Evolutionary conservation across 2,113 vertebrate species (phyloP), one percentile per base, ranked within the genome.

Genomic region (Otis tarda): DNA sequence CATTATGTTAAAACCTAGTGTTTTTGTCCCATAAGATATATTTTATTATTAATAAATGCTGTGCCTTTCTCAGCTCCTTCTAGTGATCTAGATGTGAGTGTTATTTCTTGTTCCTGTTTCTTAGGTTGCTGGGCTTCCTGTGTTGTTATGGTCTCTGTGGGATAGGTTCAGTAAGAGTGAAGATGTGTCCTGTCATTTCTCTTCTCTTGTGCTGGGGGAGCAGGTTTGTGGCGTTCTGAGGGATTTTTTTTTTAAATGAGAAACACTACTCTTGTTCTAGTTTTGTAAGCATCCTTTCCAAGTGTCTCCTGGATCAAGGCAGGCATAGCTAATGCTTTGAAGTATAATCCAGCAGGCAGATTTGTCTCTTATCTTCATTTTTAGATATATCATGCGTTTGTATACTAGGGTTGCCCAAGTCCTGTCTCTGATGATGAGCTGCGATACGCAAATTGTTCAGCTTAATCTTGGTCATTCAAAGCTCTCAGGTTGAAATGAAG

Each of bases 271-370:
- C 45, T 50, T 75, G 59, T 68, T 83, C 37, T 43, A 35, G 17
- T 79, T 92, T n/a, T 81, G 53, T 90, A 61, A 68, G 33, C 61
- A 84, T 92, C 86, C 64, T 95, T 93, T 80, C 76, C 1, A 1
- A 60, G 52, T 2, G 12, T 81, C 83, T 93, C 35, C 37, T 57
- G 83, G 73, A 89, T 79, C 24, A 53, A 94, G 89, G 55, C 95
- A 95, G 74, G 59, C 73, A 50, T 83, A 87, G 57, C 56, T 89
- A 37, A 87, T 74, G 53, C 78, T 92, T 90, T 91, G 78, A 91
- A 89, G 64, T 95, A 7, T 65, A 71, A 92, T 94, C 60, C 63
- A 88, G 27, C 63, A 81, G 60, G 68, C 79, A 86, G 61, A 84
- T 68, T 78, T 82, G 2, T 82, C 53, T 83, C 35, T 83, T 83